Evolutionary conservation across 2,888 invertebrate species (phyloP).

Genomic region (Exocentrus adspersus): DNA sequence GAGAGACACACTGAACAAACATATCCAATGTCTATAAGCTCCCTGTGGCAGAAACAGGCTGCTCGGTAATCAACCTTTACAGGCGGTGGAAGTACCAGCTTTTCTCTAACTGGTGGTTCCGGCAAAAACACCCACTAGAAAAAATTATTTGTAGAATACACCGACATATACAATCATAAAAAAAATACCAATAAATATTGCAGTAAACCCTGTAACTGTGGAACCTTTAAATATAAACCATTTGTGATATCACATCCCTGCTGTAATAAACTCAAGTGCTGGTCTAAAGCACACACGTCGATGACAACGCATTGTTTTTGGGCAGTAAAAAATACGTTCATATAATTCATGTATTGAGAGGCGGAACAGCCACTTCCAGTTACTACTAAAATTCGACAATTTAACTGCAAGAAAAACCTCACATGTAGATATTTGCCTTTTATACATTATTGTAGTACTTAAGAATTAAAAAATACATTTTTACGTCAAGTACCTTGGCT

Average conservation of each 20-base stretch:
- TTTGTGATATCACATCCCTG: constrained; percentile 97
- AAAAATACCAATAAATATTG: constrained; percentile 81
- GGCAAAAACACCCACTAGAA: constrained; percentile 94
- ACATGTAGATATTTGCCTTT: background rate
- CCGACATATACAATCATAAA: background rate
- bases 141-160: constrained; percentile 17
- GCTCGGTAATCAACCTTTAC: constrained; percentile 96
- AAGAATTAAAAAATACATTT: too few species aligned
- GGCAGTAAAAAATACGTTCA: constrained; percentile 98
- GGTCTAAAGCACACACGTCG: constrained; percentile 93
- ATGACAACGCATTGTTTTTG: constrained; percentile 85
- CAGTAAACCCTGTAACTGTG: constrained; percentile 84
- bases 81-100: constrained; percentile 87
- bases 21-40: constrained; percentile 94
- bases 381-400: constrained; percentile 83
- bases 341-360: constrained; percentile 97
- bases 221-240: constrained; percentile 89
- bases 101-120: constrained; percentile 80
- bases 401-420: constrained; percentile 64
- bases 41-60: constrained; percentile 97
- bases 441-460: background rate
- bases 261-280: constrained; percentile 89
- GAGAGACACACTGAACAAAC: constrained; percentile 98
- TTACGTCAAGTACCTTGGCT: constrained; percentile 65
- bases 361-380: constrained; percentile 92